Percentiles rank a stretch among this genome's conserved stretches.
Conservation (phyloP, 2,113 vertebrate species). For the Gila orcuttii region DNA sequence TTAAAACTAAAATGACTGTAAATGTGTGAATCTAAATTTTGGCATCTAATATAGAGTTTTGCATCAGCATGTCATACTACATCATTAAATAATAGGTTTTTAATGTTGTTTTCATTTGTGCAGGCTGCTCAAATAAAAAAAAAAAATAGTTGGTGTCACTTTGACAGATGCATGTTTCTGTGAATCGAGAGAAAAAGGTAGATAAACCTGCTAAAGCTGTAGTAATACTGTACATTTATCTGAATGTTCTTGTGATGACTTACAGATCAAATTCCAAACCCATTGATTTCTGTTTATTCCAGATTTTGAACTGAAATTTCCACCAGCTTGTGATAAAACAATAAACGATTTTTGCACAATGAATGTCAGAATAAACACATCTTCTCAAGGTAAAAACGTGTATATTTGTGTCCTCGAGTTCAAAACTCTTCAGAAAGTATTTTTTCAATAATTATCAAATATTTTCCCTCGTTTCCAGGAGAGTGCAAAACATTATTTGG, state of each 20-base stretch:
- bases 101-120: neutral
- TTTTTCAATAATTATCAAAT: neutral
- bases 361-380: neutral
- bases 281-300: neutral
- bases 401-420: neutral
- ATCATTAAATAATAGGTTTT: neutral
- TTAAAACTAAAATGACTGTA: neutral
- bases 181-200: fast-evolving
- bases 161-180: fast-evolving
- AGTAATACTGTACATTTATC: neutral
- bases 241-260: neutral
- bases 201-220: neutral
- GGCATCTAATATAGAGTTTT: neutral
- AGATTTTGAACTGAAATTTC: neutral
- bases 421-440: neutral
- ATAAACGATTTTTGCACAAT: neutral
- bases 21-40: neutral
- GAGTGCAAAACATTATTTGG: neutral
- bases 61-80: neutral
- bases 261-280: neutral
- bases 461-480: neutral
- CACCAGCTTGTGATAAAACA: fast-evolving
- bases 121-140: neutral
- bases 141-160: neutral
- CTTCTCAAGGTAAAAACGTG: neutral